A percentile compares a stretch with the other conserved stretches of the same genome.
These are phyloP conservation scores for Tenthredo amoena DNA, from an alignment of 2,888 invertebrate species.

Conservation along the genomic window DNA sequence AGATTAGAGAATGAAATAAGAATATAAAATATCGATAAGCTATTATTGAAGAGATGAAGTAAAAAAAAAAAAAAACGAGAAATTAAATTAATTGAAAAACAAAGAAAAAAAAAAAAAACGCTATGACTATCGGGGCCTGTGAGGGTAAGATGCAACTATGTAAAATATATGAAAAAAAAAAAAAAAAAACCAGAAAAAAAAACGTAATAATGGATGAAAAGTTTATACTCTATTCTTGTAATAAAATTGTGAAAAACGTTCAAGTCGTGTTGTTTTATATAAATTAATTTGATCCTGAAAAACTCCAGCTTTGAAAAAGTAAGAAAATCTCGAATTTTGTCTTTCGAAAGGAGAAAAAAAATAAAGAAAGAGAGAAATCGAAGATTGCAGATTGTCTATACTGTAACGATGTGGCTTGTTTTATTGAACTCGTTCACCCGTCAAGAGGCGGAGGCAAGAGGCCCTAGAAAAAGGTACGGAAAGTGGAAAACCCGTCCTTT, in stretches of 20 bases:
- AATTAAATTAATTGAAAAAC: conserved; percentile 56
- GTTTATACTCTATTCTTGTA: conserved; percentile 78
- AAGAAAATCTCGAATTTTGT: not conserved
- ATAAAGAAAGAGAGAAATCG: not conserved
- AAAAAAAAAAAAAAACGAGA: not conserved
- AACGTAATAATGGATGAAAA: conserved; percentile 67
- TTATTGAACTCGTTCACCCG: not conserved
- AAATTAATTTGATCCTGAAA: not conserved
- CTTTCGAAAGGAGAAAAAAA: not conserved
- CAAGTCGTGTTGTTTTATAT: not conserved
- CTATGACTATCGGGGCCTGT: conserved; percentile 76
- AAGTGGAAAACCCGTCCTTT: not conserved
- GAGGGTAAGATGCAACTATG: conserved; percentile 70
- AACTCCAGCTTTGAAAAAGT: not conserved
- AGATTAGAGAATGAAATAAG: conserved; percentile 37
- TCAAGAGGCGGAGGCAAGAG: no score
- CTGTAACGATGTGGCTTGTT: not conserved
- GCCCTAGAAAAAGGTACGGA: no score
- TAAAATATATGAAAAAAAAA: conserved; percentile 68
- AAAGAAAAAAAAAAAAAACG: conserved; percentile 66
- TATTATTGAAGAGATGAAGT: not conserved
- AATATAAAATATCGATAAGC: conserved; percentile 33
- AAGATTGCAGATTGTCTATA: not conserved
- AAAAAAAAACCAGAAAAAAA: conserved; percentile 45
- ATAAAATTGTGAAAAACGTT: conserved; percentile 69